These are phyloP conservation scores for Euwallacea fornicatus DNA, from an alignment of 1,140 invertebrate species.

Conservation along the genomic window DNA sequence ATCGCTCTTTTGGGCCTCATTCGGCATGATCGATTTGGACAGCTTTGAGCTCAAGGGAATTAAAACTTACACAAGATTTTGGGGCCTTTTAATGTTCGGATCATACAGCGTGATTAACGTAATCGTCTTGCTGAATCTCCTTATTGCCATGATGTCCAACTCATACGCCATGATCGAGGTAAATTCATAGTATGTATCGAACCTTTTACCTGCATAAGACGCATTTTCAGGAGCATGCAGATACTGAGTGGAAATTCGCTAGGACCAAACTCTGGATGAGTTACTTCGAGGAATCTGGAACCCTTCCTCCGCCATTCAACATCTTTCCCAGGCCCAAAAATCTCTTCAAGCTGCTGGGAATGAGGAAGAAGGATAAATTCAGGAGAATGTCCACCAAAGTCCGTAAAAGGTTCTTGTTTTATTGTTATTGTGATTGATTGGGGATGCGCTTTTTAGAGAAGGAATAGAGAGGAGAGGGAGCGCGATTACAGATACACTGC, in stretches of 20 bases:
- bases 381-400: constrained; percentile 67
- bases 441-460: constrained; percentile 36
- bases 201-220: background rate
- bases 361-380: constrained; percentile 71
- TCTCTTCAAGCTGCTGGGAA: constrained; percentile 64
- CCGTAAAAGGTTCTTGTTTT: constrained; percentile 14
- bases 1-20: constrained; percentile 88
- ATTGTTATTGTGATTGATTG: background rate
- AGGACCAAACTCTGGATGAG: constrained; percentile 86
- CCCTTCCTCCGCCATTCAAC: constrained; percentile 84
- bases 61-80: constrained; percentile 77
- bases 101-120: constrained; percentile 83
- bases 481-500: constrained; percentile 70
- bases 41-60: constrained; percentile 76
- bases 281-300: constrained; percentile 86
- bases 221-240: constrained; percentile 44
- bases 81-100: constrained; percentile 80
- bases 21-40: constrained; percentile 80
- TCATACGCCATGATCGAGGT: constrained; percentile 78
- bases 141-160: constrained; percentile 92
- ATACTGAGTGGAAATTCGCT: constrained; percentile 81
- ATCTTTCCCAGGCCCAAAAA: constrained; percentile 74
- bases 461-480: constrained; percentile 60
- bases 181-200: constrained; percentile 36
- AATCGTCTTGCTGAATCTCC: constrained; percentile 81